Evolutionary conservation across 2,888 invertebrate genomes (phyloP), one percentile per base, ranked within the genome.

Genomic region (Marasmarcha lunaedactyla): DNA sequence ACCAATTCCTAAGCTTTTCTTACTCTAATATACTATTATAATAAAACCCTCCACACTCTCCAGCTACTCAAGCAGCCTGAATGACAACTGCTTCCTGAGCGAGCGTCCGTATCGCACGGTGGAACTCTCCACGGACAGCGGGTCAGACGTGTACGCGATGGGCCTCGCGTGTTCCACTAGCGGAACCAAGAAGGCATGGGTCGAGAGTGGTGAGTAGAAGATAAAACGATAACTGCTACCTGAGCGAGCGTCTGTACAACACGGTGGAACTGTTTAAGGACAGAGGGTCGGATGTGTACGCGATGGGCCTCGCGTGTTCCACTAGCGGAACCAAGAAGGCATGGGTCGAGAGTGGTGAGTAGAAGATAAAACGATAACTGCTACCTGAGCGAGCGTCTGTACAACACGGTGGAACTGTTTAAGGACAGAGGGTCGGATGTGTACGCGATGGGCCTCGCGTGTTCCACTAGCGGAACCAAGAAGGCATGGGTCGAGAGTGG

Each of bases 61-160:
- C 69, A 77, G 87, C 33, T 86, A 86, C 53, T 88, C 87, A 0
- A 84, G 78, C 15, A 73, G 86, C 1, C 86, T 86, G 0, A 84
- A 86, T 0, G 91, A 93, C 54, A 94, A 94, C 63, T 94, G 93
- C 50, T 90, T 90, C 61, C 71, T 93, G 2, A 92, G 91, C 49
- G 89, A 90, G 54, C 76, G 89, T 6, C 87, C 89, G 0, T 90
- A 91, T 48, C 85, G 88, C 46, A 87, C 88, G 13, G 63, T 93
- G 25, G 89, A 92, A 48, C 85, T 90, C 54, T 90, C 93, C 45
- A 87, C 89, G 0, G 93, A 94, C 57, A 86, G 90, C 11, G 90
- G 92, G 42, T 93, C 90, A 33, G 93, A 94, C 52, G 89, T 92
- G 14, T 94, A 93, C 57, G 89, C 90, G 0, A 89, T 92, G 86